Conservation (phyloP, 2,888 invertebrate genomes). For the Onchidella celtica region DNA sequence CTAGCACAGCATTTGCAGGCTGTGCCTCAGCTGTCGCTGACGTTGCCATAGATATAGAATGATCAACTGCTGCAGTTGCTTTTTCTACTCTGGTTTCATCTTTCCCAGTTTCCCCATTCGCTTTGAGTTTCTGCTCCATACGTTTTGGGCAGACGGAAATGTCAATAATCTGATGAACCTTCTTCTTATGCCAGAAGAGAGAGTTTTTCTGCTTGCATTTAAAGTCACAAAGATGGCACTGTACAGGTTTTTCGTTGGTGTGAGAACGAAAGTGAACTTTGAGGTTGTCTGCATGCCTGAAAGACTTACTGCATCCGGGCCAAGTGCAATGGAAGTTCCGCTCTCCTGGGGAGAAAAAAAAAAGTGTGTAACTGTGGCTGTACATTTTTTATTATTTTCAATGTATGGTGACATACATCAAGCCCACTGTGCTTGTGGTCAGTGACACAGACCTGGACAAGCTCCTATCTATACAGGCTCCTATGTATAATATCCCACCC, state of each 20-base stretch:
- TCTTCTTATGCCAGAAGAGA: conserved; percentile 74
- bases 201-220: conserved; percentile 78
- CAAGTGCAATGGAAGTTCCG: conserved; percentile 75
- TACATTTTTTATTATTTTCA: no score
- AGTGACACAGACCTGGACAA: no score
- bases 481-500: no score
- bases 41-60: neutral
- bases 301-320: conserved; percentile 77
- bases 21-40: neutral
- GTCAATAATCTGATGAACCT: conserved; percentile 55
- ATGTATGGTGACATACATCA: no score
- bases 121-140: neutral
- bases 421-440: no score
- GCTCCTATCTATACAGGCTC: no score
- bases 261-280: conserved; percentile 77
- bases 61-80: no score
- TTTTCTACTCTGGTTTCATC: neutral
- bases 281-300: conserved; percentile 77
- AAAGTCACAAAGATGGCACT: conserved; percentile 77
- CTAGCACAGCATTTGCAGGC: neutral
- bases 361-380: no score
- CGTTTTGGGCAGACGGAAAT: conserved; percentile 25
- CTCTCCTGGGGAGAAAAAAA: conserved; percentile 68
- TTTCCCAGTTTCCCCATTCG: neutral
- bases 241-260: conserved; percentile 77